phyloP scores from a whole-genome alignment of 2,797 vertebrate species.

The Tauraco hartlaubi region DNA sequence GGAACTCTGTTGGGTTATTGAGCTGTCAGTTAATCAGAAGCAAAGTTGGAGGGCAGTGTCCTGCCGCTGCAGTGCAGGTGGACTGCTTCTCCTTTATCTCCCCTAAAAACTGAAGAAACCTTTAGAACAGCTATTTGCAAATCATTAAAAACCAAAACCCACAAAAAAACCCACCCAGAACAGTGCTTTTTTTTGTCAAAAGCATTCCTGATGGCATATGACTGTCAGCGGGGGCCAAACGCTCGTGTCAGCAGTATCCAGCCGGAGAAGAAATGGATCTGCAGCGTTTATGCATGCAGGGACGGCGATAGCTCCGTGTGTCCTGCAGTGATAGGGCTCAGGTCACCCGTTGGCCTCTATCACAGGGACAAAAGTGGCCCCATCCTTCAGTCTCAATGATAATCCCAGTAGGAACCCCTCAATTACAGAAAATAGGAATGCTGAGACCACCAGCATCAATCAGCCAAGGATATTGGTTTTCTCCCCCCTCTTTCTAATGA shows the following conservation, averaged over 20 bases:
- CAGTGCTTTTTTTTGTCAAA: background rate
- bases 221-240: background rate
- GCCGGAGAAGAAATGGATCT: background rate
- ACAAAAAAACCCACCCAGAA: background rate
- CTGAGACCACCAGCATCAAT: background rate
- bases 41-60: background rate
- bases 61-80: background rate
- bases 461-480: background rate
- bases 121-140: background rate
- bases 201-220: constrained; percentile 11
- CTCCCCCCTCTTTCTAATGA: background rate
- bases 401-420: background rate
- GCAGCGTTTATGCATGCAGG: background rate
- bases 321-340: background rate
- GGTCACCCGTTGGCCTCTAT: background rate
- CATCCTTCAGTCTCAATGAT: background rate
- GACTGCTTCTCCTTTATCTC: background rate
- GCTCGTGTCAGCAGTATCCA: constrained; percentile 1
- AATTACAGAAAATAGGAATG: background rate
- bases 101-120: background rate
- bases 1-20: background rate
- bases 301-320: background rate
- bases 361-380: background rate
- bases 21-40: background rate
- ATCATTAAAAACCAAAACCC: background rate